Conservation (phyloP, 2,797 vertebrate genomes). For the Lagocephalus sceleratus region DNA sequence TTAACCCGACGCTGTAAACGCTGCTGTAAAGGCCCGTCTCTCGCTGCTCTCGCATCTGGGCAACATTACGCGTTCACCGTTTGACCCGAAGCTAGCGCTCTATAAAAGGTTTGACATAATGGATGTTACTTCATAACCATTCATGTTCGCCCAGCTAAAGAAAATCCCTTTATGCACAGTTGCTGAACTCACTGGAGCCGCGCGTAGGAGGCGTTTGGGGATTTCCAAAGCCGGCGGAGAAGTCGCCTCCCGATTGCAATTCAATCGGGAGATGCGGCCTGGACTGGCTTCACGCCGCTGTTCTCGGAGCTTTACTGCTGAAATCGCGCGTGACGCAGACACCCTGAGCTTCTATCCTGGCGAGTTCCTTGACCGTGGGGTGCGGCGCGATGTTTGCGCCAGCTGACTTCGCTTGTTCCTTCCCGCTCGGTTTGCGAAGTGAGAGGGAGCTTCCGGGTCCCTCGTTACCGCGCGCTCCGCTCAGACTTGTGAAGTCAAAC, state of each 20-base stretch:
- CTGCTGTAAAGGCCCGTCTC: conserved; percentile 1
- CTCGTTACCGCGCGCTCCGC: no score
- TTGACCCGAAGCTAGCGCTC: no score
- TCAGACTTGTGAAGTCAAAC: no score
- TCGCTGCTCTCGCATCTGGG: background rate
- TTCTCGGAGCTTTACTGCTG: background rate
- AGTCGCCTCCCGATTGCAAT: background rate
- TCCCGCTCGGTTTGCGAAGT: background rate
- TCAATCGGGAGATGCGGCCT: background rate
- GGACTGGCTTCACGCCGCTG: background rate
- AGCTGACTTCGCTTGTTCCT: background rate
- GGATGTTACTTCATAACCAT: no score
- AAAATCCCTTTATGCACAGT: no score
- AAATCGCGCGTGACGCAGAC: background rate
- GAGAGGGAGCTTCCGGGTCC: no score
- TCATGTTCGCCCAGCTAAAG: no score
- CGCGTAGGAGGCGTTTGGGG: background rate
- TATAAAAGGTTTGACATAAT: no score
- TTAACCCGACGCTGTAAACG: conserved; percentile 4
- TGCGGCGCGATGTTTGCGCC: no score
- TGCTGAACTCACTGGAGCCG: no score
- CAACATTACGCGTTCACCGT: no score
- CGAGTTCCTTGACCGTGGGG: no score
- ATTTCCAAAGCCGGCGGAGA: background rate
- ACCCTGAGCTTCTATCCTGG: background rate